Conservation (phyloP, 2,888 invertebrate genomes). For the Oscheius sp. region DNA sequence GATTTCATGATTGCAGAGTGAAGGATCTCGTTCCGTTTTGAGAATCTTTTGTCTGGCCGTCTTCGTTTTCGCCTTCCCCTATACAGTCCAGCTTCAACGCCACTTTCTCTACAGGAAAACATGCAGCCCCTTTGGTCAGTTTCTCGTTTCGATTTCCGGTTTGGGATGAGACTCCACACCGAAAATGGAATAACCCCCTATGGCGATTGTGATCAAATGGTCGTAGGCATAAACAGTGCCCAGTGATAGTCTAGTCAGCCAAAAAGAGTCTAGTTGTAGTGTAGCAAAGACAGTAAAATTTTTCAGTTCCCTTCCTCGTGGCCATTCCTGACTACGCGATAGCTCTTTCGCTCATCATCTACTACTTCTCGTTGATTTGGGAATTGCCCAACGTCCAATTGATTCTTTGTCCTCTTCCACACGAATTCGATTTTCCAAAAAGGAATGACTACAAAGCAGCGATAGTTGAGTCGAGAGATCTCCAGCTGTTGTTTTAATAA, state of each 20-base stretch:
- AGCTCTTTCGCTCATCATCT: not conserved
- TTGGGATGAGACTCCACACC: not conserved
- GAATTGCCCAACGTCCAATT: not conserved
- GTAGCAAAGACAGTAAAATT: not conserved
- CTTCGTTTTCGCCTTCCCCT: not conserved
- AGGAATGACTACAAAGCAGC: too few species aligned
- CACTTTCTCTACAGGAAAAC: not conserved
- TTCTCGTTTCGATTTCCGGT: not conserved
- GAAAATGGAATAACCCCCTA: not conserved
- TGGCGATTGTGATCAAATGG: not conserved
- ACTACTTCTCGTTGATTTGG: not conserved
- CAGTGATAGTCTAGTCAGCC: too few species aligned
- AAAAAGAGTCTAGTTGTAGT: too few species aligned
- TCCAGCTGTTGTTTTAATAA: not conserved
- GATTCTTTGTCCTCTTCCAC: conserved; percentile 1
- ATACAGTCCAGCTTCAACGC: not conserved
- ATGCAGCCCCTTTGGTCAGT: conserved; percentile 4
- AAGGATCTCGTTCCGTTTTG: not conserved
- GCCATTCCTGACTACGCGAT: conserved; percentile 1
- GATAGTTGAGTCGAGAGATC: not conserved
- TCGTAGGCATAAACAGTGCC: too few species aligned
- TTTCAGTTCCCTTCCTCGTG: not conserved
- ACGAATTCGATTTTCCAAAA: conserved; percentile 3
- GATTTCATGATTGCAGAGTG: not conserved
- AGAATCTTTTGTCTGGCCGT: not conserved